Base-by-base conservation (phyloP, 2,113 vertebrate genomes). In the Trematocara stigmaticum region DNA sequence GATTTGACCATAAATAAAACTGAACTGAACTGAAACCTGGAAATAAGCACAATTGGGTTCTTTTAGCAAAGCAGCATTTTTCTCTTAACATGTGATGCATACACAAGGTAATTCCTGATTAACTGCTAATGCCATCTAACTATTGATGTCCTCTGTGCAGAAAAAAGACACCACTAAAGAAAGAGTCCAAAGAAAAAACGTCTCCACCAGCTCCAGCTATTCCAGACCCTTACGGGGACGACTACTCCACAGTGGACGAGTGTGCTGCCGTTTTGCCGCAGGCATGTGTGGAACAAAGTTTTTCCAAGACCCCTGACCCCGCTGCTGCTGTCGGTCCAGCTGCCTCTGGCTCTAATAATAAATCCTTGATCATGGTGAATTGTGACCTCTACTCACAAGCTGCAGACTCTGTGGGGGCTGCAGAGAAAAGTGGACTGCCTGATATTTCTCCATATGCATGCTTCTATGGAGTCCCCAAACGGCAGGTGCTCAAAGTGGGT, bases 361-460 rank as follows among this genome's bases (percentile, higher is more conserved):
- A 80, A 31, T 66, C 94, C 10, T 82, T 94, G 87, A 0, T 1
- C 16, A 88, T 93, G 81, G 84, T 93, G 86, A 93, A 84, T 26
- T 95, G 96, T 13, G 95, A 96, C 23, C 87, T 90, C 56, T 95
- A 96, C 91, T 91, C 89, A 2, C 40, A 7, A 4, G 83, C 92
- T 0, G 31, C n/a, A 52, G 94, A 89, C 7, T 88, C 88, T 18
- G 16, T 78, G 15, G 89, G 88, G 53, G 90, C 61, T 20, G 87
- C 51, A 31, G 12, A 42, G 4, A 90, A 47, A 13, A 84, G 85
- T 0, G 79, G 85, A 0, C 2, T 85, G 51, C 64, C 79, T 5
- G 90, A 95, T 91, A 99, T 99, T 90, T 96, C 97, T 15, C 98
- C 98, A 0, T 99, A 99, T n/a, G 98, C 98, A 4, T 99, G 98